Evolutionary conservation across 2,797 vertebrate species (phyloP).

Genomic region (Phalloptychus januarius): DNA sequence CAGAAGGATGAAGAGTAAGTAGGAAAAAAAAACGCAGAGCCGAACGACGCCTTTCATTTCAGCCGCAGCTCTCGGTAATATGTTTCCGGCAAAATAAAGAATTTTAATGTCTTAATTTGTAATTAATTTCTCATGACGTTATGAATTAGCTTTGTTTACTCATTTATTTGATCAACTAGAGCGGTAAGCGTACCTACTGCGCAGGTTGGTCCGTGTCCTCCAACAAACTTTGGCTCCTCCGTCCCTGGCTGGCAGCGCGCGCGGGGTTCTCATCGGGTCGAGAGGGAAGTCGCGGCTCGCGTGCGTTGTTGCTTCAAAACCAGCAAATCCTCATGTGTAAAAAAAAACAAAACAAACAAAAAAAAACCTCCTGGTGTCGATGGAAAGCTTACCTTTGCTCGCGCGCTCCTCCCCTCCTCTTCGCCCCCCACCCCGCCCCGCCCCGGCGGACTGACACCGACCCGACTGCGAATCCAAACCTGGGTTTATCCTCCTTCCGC

Average conservation of each 20-base stretch:
- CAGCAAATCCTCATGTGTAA: not conserved
- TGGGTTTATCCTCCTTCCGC: not conserved
- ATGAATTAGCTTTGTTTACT: not conserved
- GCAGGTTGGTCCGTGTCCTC: conserved; percentile 26
- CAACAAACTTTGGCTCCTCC: not conserved
- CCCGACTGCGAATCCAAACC: not conserved
- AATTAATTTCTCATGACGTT: not conserved
- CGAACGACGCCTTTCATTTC: not conserved
- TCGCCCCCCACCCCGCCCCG: not conserved
- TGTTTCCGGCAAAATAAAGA: not conserved
- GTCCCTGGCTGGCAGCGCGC: not conserved
- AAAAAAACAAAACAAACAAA: too few species aligned
- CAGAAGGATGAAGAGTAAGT: not conserved
- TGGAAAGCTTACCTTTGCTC: not conserved
- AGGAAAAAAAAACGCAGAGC: not conserved
- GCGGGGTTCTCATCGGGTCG: not conserved
- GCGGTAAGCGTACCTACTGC: conserved; percentile 50
- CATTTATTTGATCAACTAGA: not conserved
- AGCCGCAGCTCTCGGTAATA: not conserved
- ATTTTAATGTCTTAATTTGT: not conserved
- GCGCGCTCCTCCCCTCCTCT: not conserved
- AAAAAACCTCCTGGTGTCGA: not conserved
- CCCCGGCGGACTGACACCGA: not conserved
- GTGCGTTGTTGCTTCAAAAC: not conserved
- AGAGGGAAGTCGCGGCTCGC: too few species aligned